Percentiles rank a stretch among this genome's conserved stretches.
These are phyloP conservation scores for Seira sanloemensis DNA, from an alignment of 2,888 invertebrate species.

Conservation along the genomic window DNA sequence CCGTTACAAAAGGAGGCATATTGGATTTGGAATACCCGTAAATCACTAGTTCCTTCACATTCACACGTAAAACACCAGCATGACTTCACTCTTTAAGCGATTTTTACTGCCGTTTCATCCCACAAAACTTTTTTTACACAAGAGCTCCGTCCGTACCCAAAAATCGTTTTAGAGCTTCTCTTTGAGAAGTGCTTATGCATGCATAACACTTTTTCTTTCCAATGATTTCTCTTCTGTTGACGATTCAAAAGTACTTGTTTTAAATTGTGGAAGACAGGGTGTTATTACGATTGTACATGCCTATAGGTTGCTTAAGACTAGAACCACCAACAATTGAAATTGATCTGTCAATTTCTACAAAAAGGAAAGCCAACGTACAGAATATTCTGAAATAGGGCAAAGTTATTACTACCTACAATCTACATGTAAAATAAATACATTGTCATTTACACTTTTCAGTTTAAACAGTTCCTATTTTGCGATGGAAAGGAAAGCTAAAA, in stretches of 20 bases:
- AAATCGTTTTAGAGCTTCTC: not conserved
- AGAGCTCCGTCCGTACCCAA: not conserved
- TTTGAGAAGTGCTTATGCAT: conserved; percentile 30
- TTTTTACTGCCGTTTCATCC: not conserved
- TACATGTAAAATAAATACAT: not conserved
- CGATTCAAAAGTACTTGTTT: conserved; percentile 15
- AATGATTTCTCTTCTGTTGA: conserved; percentile 28
- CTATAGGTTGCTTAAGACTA: not conserved
- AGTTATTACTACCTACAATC: not conserved
- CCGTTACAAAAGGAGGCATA: not conserved
- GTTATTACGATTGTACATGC: not conserved
- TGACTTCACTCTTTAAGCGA: not conserved
- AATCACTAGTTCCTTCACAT: conserved; percentile 24
- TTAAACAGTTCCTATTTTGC: not conserved
- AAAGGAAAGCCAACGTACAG: conserved; percentile 35
- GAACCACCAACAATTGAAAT: conserved; percentile 38
- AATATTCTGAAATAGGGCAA: not conserved
- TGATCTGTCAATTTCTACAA: conserved; percentile 44
- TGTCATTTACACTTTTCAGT: not conserved
- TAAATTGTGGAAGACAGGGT: not conserved
- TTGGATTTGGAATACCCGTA: not conserved
- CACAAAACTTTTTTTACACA: no score
- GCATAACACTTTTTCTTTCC: not conserved
- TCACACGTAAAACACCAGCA: not conserved
- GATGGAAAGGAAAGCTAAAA: not conserved